Base-by-base conservation (phyloP, 2,113 vertebrate genomes). In the Syngnathus floridae region DNA sequence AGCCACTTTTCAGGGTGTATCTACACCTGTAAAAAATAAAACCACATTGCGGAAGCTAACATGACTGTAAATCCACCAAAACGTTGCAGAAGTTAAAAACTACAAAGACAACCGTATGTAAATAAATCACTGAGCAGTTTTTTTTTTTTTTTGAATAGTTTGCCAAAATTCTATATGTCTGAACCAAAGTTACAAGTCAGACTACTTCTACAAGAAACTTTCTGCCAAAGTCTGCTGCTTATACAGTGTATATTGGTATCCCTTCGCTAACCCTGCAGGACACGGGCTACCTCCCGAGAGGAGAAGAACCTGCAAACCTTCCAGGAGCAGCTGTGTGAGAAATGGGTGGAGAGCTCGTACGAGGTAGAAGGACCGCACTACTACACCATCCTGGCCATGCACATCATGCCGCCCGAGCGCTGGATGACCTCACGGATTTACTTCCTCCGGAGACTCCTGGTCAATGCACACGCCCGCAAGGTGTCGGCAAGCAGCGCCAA, bases 251-350 rank as follows among this genome's bases (percentile, higher is more conserved):
- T 17, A 38, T 19, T 58, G 35, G 9, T 17, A 49, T 5, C 16
- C 45, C 17, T 37, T 21, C 1, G 7, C 45, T 66, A 11, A 64
- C 49, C 1, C 64, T 48, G 48, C 82, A 99, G 97, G 40, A 99
- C 97, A 36, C 92, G 97, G 70, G 95, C 97, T 0, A 98, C 95
- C 0, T 97, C 95, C 3, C 91, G 97, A 26, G 97, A 99, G 79
- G 97, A 99, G 82, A 99, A 99, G 74, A 98, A 94, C 84, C 90
- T 99, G 40, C 96, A 99, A 87, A 93, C 91, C 82, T 98, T 99
- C 84, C 84, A 99, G 89, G 97, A 98, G 85, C 95, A 98, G 83
- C 93, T 94, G 1, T 93, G 89, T 67, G 97, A 99, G 84, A 98
- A 97, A 81, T 98, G 97, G 97, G 88, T 95, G 76, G 97, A 99